Base-by-base conservation (phyloP, 1,140 invertebrate species). In the Penaeus indicus region DNA sequence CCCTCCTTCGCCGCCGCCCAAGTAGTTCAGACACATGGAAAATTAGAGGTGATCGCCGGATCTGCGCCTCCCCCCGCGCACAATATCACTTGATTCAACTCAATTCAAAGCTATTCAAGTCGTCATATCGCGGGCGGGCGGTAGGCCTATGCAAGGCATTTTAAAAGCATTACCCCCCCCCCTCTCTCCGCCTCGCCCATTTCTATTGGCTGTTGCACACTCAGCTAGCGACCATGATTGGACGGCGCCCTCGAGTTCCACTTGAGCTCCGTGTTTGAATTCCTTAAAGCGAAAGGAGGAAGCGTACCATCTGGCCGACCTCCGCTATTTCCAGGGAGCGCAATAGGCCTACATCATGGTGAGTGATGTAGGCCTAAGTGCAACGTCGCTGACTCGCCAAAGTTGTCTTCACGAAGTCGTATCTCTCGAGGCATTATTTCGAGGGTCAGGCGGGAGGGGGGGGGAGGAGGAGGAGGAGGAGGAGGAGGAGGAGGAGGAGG, bases 341-440 rank as follows among this genome's bases (percentile, higher is more conserved):
- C 83, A 72, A 75, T 84, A 84, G 83, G 83, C 83, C 83, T 84
- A 84, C 64, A 22, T 42, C 38, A 21, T 84, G 67, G 75, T 63
- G 60, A 69, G 38, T 69, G 82, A 47, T 54, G 83, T 84, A 84
- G 83, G 83, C 83, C 83, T 84, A 84, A 84, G 25, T 84, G 83
- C 83, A 72, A 84, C 83, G 67, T 27, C 69, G 83, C 82, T 62
- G 78, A 60, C 62, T 84, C 82, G 61, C 62, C 82, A 64, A 84
- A 84, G 82, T 67, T 84, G 82, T 84, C 54, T 60, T 62, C 80
- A 63, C 80, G 61, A 60, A 82, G 61, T 82, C 63, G 38, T 32
- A 62, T 82, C 61, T 62, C 61, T 19, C 60, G 80, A 82, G 80
- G 54, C 54, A 54, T 54, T 54, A 54, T 54, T 54, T 54, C 54